Percentiles rank a stretch among this genome's conserved stretches.
phyloP scores from a whole-genome alignment of 2,888 invertebrate species.

The Epistrophella euchroma region DNA sequence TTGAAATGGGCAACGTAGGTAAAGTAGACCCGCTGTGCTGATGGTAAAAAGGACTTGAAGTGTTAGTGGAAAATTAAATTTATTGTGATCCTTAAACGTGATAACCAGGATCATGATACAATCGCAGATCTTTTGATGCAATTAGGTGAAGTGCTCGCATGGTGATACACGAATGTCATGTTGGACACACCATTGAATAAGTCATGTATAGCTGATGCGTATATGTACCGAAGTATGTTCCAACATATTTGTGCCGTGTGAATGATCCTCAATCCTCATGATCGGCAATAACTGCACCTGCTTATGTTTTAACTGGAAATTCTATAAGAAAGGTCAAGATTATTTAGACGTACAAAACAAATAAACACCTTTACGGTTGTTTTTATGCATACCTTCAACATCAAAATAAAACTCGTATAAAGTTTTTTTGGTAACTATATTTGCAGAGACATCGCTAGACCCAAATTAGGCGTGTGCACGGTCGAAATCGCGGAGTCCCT shows the following conservation, averaged over 20 bases:
- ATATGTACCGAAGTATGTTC: too few species aligned
- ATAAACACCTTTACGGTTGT: neutral
- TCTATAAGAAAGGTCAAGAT: constrained; percentile 12
- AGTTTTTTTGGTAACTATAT: too few species aligned
- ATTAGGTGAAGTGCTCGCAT: constrained; percentile 67
- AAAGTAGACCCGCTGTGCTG: neutral
- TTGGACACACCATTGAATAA: constrained; percentile 8
- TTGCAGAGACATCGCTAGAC: too few species aligned
- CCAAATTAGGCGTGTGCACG: too few species aligned
- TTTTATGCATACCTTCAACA: neutral
- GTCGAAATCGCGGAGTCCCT: too few species aligned
- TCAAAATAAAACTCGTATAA: too few species aligned
- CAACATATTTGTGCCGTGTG: constrained; percentile 3
- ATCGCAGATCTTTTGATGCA: constrained; percentile 60
- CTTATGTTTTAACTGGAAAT: neutral
- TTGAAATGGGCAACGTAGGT: constrained; percentile 16
- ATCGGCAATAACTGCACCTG: constrained; percentile 7
- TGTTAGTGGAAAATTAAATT: constrained; percentile 70
- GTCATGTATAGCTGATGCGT: neutral
- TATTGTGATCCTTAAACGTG: constrained; percentile 67
- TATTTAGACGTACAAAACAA: constrained; percentile 1
- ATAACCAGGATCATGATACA: constrained; percentile 65
- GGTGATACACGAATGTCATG: constrained; percentile 62
- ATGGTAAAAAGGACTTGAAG: constrained; percentile 56
- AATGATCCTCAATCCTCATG: constrained; percentile 31